Evolutionary conservation across 23 tunicate genomes (phyloP).

Genomic region (Aplidium turbinatum): DNA sequence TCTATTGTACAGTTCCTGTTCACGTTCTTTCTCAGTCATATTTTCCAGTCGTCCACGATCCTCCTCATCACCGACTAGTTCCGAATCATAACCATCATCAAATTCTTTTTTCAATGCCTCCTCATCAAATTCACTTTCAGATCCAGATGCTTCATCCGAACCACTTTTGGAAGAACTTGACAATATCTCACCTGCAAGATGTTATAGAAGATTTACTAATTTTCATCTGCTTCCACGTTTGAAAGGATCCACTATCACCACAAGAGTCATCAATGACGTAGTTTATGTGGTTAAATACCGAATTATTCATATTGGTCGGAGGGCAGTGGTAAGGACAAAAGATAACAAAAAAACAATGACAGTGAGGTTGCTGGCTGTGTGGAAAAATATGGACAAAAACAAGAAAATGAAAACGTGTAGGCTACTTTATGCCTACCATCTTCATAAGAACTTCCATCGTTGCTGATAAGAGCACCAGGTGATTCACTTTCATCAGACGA

Average conservation of each 20-base stretch:
- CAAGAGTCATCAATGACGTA: neutral
- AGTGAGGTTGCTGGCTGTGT: neutral
- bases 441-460: constrained; percentile 2
- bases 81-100: constrained; percentile 92
- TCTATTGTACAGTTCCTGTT: constrained; percentile 86
- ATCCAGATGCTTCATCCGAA: constrained; percentile 51
- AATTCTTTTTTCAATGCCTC: constrained; percentile 79
- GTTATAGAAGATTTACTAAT: neutral
- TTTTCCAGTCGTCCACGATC: constrained; percentile 78
- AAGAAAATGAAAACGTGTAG: too few species aligned
- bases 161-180: constrained; percentile 45
- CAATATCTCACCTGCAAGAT: constrained; percentile 53
- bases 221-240: neutral
- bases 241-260: neutral
- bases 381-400: neutral
- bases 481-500: constrained; percentile 23
- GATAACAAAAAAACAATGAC: neutral
- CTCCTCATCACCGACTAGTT: constrained; percentile 89
- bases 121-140: constrained; percentile 86
- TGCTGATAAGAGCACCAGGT: neutral
- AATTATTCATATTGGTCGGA: too few species aligned
- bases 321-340: too few species aligned
- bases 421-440: too few species aligned
- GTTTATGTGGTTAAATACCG: too few species aligned
- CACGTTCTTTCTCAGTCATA: constrained; percentile 97